These are phyloP conservation scores for Drosophila suzukii DNA, from an alignment of 1,140 invertebrate species.

Conservation along the genomic window DNA sequence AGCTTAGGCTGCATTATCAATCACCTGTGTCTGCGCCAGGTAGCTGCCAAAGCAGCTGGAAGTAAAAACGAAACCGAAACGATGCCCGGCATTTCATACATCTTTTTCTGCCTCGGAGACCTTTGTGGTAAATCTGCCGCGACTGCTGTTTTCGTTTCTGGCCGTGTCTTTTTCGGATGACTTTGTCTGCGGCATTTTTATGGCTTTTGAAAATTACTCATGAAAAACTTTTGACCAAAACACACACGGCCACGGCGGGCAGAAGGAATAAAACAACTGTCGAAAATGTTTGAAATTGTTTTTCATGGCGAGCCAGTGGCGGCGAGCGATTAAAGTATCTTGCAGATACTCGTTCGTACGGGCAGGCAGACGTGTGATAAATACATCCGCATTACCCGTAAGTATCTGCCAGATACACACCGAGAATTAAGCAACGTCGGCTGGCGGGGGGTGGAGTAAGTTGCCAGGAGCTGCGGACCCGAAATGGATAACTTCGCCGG, in stretches of 20 bases:
- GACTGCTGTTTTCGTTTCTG: constrained; percentile 35
- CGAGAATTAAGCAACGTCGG: constrained; percentile 51
- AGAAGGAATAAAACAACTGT: constrained; percentile 32
- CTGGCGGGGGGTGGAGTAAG: constrained; percentile 1
- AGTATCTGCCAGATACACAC: constrained; percentile 75
- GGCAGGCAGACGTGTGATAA: constrained; percentile 75
- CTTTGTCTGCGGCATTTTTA: constrained; percentile 68
- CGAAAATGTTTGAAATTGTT: constrained; percentile 65
- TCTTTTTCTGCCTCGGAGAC: constrained; percentile 18
- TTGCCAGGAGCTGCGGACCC: constrained; percentile 30
- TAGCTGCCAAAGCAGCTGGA: constrained; percentile 43
- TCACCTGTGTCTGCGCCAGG: constrained; percentile 65
- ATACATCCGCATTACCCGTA: constrained; percentile 77
- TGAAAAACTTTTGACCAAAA: constrained; percentile 66
- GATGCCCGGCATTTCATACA: constrained; percentile 59
- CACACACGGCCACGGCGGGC: constrained; percentile 23
- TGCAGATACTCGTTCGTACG: constrained; percentile 52
- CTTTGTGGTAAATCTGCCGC: constrained; percentile 19
- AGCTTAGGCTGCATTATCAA: constrained; percentile 71
- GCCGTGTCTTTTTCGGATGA: constrained; percentile 28
- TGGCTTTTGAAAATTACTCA: constrained; percentile 72
- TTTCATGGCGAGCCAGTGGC: constrained; percentile 31
- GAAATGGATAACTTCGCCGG: constrained; percentile 32
- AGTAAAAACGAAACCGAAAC: constrained; percentile 17
- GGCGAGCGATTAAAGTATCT: constrained; percentile 62